These are phyloP conservation scores for Sphaerodactylus townsendi DNA, from an alignment of 2,113 vertebrate species.

Conservation along the genomic window DNA sequence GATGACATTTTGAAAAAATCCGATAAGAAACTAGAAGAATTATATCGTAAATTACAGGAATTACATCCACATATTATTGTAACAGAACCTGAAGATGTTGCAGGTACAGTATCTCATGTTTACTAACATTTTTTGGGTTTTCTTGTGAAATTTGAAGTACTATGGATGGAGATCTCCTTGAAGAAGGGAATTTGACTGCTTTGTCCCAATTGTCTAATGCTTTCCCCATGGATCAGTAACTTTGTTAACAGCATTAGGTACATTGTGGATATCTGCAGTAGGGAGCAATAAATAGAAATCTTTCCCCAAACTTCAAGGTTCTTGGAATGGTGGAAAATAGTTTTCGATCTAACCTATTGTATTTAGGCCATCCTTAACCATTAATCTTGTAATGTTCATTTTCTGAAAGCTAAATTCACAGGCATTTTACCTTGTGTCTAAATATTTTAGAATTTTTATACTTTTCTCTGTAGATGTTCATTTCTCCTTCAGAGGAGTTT, in stretches of 20 bases:
- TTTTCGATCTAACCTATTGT: neutral
- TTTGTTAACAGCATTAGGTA: too few relatives aligned
- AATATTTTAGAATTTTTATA: neutral
- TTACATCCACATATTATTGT: constrained; percentile 97
- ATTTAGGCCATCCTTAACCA: neutral
- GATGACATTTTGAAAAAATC: constrained; percentile 99
- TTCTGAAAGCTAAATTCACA: neutral
- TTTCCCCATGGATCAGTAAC: too few relatives aligned
- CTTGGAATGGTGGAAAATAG: too few relatives aligned
- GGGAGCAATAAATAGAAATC: too few relatives aligned
- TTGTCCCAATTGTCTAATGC: too few relatives aligned
- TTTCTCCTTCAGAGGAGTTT: too few relatives aligned
- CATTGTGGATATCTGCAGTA: too few relatives aligned
- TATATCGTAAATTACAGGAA: constrained; percentile 97
- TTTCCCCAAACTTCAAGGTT: too few relatives aligned
- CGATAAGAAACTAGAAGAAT: constrained; percentile 96
- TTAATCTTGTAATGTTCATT: neutral
- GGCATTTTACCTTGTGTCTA: neutral
- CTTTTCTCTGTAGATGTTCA: neutral
- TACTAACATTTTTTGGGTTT: neutral
- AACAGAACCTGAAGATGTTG: constrained; percentile 91
- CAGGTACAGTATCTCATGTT: constrained; percentile 78
- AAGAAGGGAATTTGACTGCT: too few relatives aligned
- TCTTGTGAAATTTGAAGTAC: too few relatives aligned
- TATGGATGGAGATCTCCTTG: too few relatives aligned